Conservation (phyloP, 2,113 vertebrate species). For the Stegastes partitus region DNA sequence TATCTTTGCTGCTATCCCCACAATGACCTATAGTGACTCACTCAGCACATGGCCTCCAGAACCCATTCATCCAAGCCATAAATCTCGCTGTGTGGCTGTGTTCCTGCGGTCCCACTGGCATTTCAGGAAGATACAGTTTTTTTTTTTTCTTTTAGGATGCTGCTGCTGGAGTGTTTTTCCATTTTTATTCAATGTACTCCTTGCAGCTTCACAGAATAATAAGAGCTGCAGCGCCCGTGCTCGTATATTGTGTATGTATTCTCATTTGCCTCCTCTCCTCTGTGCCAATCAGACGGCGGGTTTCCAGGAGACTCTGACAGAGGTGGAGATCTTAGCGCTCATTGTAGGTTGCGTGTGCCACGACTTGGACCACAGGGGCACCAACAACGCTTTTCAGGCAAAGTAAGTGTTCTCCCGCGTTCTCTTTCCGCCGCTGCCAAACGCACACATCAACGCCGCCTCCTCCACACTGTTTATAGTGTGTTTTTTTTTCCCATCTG, state of each 20-base stretch:
- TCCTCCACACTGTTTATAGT: slow-evolving; percentile 43
- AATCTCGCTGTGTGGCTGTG: slow-evolving; percentile 56
- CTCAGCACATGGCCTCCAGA: slow-evolving; percentile 70
- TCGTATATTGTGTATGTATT: slow-evolving; percentile 21
- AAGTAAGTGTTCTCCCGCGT: slow-evolving; percentile 89
- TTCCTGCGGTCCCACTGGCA: slow-evolving; percentile 61
- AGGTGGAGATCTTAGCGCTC: slow-evolving; percentile 96
- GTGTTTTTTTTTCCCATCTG: slow-evolving; percentile 59
- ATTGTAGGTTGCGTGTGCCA: slow-evolving; percentile 99
- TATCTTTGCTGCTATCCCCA: slow-evolving; percentile 64
- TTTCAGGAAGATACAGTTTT: slow-evolving; percentile 44
- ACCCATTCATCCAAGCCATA: slow-evolving; percentile 62
- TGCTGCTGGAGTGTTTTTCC: slow-evolving; percentile 42
- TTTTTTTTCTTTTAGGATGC: slow-evolving; percentile 42
- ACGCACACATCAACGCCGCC: slow-evolving; percentile 15
- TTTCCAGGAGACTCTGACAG: slow-evolving; percentile 96
- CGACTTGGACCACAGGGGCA: slow-evolving; percentile 99
- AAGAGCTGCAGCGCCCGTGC: neutral
- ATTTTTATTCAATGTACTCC: slow-evolving; percentile 52
- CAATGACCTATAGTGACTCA: slow-evolving; percentile 71
- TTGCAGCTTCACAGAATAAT: slow-evolving; percentile 27
- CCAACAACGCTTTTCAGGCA: slow-evolving; percentile 99
- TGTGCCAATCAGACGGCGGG: slow-evolving; percentile 88
- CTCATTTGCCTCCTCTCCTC: slow-evolving; percentile 31
- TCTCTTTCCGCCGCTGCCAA: neutral